A percentile compares a stretch with the other conserved stretches of the same genome.
Evolutionary conservation across 2,797 vertebrate genomes (phyloP).

Genomic region (Notoglanidium macrostoma): DNA sequence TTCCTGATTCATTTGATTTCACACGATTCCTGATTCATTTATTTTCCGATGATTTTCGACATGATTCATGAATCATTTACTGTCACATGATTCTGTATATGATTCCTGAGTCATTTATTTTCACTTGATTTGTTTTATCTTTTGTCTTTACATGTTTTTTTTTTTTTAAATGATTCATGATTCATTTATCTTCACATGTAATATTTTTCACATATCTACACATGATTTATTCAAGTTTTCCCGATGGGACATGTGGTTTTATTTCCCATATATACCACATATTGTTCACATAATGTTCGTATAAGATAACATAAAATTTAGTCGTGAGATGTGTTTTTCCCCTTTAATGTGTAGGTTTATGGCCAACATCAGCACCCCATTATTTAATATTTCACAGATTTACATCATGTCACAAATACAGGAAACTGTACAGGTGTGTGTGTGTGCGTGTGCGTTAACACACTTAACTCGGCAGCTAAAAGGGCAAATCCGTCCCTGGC

Average conservation of each 20-base stretch:
- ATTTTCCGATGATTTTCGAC: background rate
- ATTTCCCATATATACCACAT: background rate
- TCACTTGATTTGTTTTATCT: background rate
- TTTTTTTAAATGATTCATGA: background rate
- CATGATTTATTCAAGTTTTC: background rate
- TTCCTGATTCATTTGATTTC: background rate
- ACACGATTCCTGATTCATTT: background rate
- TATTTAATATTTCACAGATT: conserved; percentile 1
- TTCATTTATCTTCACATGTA: background rate
- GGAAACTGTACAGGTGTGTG: background rate
- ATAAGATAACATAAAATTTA: background rate
- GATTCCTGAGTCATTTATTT: background rate
- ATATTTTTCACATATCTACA: background rate
- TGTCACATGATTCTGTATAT: background rate
- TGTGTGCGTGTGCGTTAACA: background rate
- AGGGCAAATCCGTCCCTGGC: conserved; percentile 6
- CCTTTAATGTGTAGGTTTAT: background rate
- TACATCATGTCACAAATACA: background rate
- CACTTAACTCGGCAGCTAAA: conserved; percentile 8
- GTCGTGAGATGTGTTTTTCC: background rate
- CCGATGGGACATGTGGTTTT: background rate
- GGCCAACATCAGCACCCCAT: background rate
- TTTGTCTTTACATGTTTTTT: background rate
- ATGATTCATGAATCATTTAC: background rate
- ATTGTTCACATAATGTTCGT: background rate